phyloP scores from a whole-genome alignment of 2,888 invertebrate genomes.

The Eupithecia centaureata region DNA sequence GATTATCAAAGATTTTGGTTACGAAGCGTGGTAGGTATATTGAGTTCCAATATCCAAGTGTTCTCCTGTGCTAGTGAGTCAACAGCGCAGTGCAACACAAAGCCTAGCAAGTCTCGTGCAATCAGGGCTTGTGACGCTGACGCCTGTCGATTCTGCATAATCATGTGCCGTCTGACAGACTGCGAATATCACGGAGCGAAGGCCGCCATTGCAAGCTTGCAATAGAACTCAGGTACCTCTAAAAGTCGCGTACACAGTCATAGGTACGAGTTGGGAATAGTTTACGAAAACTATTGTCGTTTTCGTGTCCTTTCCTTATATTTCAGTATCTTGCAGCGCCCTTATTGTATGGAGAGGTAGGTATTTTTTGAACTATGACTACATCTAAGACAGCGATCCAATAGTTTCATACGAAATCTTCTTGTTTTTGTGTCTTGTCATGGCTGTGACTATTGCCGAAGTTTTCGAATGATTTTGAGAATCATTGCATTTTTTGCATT shows the following conservation, averaged over 20 bases:
- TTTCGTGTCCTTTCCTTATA: not conserved
- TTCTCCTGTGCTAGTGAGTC: not conserved
- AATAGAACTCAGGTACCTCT: not conserved
- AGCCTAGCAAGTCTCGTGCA: constrained; percentile 17
- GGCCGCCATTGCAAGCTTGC: constrained; percentile 3
- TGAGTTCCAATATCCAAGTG: not conserved
- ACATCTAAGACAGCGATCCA: not conserved
- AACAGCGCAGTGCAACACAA: constrained; percentile 16
- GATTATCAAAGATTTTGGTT: too few relatives aligned
- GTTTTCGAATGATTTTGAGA: too few relatives aligned
- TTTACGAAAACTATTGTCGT: not conserved
- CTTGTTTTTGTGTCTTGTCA: too few relatives aligned
- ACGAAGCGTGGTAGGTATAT: too few relatives aligned
- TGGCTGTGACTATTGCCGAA: too few relatives aligned
- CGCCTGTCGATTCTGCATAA: constrained; percentile 27
- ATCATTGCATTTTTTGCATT: too few relatives aligned
- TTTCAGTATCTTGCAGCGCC: not conserved
- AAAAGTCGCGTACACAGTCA: not conserved
- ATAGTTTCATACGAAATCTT: too few relatives aligned
- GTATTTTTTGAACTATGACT: not conserved
- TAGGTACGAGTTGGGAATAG: not conserved
- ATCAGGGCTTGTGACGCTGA: constrained; percentile 23
- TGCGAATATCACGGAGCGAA: not conserved
- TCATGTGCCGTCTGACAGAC: constrained; percentile 17
- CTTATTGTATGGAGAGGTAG: not conserved